These are phyloP conservation scores for Cosmorhoe ocellata DNA, from an alignment of 2,888 invertebrate genomes.

Conservation along the genomic window DNA sequence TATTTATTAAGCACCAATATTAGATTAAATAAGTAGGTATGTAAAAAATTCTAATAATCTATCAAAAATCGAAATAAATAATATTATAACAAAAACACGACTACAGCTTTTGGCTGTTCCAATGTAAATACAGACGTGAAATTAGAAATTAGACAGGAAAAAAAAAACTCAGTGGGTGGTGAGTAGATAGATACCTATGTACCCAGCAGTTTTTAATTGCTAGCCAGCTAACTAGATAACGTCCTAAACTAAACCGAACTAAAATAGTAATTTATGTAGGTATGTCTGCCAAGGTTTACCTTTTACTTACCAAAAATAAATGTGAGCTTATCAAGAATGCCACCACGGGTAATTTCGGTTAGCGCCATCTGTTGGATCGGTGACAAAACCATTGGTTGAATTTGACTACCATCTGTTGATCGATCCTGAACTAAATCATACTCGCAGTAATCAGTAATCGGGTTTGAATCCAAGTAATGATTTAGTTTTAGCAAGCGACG, in stretches of 20 bases:
- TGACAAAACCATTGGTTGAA: constrained; percentile 23
- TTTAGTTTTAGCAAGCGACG: constrained; percentile 1
- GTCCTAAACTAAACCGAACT: constrained; percentile 41
- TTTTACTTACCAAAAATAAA: constrained; percentile 70
- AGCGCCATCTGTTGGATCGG: constrained; percentile 53
- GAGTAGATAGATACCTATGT: no score
- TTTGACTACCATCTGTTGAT: constrained; percentile 23
- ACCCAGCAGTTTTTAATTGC: no score
- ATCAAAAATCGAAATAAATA: no score
- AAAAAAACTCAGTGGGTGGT: no score
- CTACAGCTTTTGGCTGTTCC: no score
- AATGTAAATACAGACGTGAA: no score
- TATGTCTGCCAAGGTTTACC: constrained; percentile 48
- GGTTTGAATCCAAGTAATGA: constrained; percentile 24
- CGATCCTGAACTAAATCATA: constrained; percentile 13
- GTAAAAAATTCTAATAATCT: no score
- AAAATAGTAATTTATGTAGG: constrained; percentile 20
- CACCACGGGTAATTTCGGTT: constrained; percentile 16
- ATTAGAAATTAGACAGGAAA: no score
- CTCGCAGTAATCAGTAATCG: neutral
- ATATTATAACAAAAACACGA: no score
- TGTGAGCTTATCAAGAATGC: constrained; percentile 49
- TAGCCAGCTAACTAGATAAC: constrained; percentile 28
- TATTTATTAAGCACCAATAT: no score
- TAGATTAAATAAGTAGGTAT: no score